Conservation (phyloP, 2,797 vertebrate species). For the Xerus rutilus region DNA sequence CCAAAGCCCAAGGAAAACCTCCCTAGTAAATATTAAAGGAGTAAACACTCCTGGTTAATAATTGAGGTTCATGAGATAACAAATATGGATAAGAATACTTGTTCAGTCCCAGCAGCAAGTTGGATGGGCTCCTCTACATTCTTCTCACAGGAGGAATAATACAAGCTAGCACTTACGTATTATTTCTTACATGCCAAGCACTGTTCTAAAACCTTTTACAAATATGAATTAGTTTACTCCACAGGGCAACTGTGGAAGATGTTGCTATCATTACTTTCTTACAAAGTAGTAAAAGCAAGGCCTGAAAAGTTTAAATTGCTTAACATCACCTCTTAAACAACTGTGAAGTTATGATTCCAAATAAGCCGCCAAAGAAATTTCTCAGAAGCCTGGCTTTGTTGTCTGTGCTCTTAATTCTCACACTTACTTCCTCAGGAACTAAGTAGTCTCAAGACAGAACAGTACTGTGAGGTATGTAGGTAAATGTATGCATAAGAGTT, state of each 20-base stretch:
- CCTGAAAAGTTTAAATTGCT: not conserved
- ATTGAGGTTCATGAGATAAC: constrained; percentile 70
- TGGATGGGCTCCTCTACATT: constrained; percentile 56
- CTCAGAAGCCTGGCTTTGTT: not conserved
- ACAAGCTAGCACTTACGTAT: not conserved
- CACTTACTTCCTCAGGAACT: not conserved
- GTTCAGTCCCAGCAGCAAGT: constrained; percentile 5
- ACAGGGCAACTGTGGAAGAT: not conserved
- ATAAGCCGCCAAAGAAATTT: not conserved
- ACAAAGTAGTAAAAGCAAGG: not conserved
- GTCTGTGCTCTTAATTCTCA: not conserved
- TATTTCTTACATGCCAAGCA: not conserved
- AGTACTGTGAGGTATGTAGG: not conserved
- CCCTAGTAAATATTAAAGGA: constrained; percentile 45
- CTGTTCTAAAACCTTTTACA: not conserved
- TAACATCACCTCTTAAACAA: not conserved
- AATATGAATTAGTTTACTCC: not conserved
- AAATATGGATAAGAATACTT: constrained; percentile 57
- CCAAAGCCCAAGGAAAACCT: constrained; percentile 18
- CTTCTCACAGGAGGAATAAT: constrained; percentile 54
- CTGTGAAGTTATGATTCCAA: not conserved
- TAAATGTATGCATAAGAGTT: not conserved
- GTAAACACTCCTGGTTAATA: constrained; percentile 51
- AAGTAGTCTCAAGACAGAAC: not conserved
- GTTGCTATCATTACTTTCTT: not conserved